phyloP scores from a whole-genome alignment of 2,113 vertebrate genomes.

The Forbesichthys agassizii region DNA sequence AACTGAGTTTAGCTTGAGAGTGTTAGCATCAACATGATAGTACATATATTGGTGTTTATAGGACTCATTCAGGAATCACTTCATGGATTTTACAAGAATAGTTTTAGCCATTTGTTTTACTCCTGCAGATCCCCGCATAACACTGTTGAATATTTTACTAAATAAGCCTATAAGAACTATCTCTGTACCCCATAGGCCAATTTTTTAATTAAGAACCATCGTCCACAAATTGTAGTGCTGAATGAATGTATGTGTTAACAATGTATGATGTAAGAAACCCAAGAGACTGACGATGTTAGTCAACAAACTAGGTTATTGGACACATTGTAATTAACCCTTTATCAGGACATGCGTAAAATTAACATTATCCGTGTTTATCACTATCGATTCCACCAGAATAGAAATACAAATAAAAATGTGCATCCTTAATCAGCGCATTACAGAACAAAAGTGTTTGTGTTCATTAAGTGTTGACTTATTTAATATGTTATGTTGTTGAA shows the following conservation, averaged over 20 bases:
- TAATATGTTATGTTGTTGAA: neutral
- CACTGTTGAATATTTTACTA: too few relatives aligned
- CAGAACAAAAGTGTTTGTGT: too few relatives aligned
- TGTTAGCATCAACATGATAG: constrained; percentile 39
- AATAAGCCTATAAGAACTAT: too few relatives aligned
- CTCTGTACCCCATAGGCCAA: neutral
- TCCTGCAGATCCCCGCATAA: too few relatives aligned
- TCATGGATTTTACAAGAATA: neutral
- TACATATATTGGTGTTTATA: constrained; percentile 38
- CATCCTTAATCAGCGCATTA: too few relatives aligned
- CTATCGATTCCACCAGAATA: neutral
- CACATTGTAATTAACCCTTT: neutral
- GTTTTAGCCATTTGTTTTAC: too few relatives aligned
- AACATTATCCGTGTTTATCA: neutral
- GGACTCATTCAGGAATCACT: constrained; percentile 14
- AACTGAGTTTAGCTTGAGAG: too few relatives aligned
- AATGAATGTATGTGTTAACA: constrained; percentile 3
- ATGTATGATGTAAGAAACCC: constrained; percentile 13
- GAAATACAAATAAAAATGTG: too few relatives aligned
- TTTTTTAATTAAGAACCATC: neutral
- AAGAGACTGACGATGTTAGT: constrained; percentile 3
- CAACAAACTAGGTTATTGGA: constrained; percentile 8
- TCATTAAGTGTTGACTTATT: too few relatives aligned
- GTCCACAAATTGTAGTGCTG: constrained; percentile 16
- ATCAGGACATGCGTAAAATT: neutral